Evolutionary conservation across 2,888 invertebrate species (phyloP), one percentile per base, ranked within the genome.

Genomic region (Boloria selene): DNA sequence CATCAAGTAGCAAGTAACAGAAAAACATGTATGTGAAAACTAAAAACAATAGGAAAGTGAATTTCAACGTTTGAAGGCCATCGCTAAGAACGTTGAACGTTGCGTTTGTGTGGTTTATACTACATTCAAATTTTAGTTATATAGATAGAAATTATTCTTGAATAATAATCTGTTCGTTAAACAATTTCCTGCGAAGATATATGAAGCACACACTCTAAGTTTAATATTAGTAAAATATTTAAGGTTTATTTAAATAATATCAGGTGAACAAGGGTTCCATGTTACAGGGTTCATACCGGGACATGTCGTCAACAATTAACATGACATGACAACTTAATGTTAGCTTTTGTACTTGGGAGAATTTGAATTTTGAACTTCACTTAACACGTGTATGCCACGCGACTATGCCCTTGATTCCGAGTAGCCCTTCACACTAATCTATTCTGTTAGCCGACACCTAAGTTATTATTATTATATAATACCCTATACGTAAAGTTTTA

Each of bases 381-480:
- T 6, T 14, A 14, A 71, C 87, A 82, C 87, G 87, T 82, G 88
- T 71, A 70, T 52, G 81, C 68, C 87, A 87, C 86, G 86, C 79
- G 86, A 69, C 83, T 55, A 67, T 79, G 75, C 77, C 84, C 78
- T 78, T 78, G 76, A 79, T 22, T 16, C 22, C 38, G 7, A 2
- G 2, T 22, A n/a, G 6, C 45, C n/a, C 22, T 45, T 45, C 10
- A 26, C 47, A 16, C 17, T 56, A 44, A 17, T 18, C 50, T 44
- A 42, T 56, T 50, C 42, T 56, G 10, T 44, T 13, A 44, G 13
- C 14, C 59, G 56, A 59, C 59, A 49, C 49, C 47, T 49, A 49
- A 31, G 45, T 45, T 56, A 45, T 22, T n/a, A 45, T 22, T 22
- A 44, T 44, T 56, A 44, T 56, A 44, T 10, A 13, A 13, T 10